Evolutionary conservation across 2,888 invertebrate species (phyloP).

Genomic region (Uloborus plumipes): DNA sequence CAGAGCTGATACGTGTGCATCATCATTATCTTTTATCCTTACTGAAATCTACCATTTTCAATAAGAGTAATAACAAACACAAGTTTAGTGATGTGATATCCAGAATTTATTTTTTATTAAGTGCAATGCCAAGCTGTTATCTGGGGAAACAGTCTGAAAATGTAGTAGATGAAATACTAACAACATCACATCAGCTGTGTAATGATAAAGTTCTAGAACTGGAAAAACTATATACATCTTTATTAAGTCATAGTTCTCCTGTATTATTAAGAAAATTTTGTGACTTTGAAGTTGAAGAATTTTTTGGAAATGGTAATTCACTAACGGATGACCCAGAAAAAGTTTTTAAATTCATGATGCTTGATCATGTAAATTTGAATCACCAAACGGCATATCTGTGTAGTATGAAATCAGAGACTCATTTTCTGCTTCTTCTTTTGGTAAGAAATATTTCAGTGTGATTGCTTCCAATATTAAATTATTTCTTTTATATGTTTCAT

Average conservation of each 20-base stretch:
- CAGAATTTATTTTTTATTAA: slow-evolving; percentile 46
- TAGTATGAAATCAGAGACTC: slow-evolving; percentile 20
- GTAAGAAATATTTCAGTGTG: slow-evolving; percentile 13
- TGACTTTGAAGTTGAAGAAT: slow-evolving; percentile 21
- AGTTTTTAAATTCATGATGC: neutral
- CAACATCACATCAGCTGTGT: too few species aligned
- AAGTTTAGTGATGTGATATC: neutral
- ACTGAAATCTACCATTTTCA: slow-evolving; percentile 14
- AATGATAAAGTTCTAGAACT: slow-evolving; percentile 14
- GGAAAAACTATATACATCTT: slow-evolving; percentile 29
- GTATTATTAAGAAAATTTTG: slow-evolving; percentile 22
- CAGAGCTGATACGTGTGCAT: slow-evolving; percentile 8
- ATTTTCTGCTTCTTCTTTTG: slow-evolving; percentile 45
- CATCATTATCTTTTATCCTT: slow-evolving; percentile 24
- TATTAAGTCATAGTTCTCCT: slow-evolving; percentile 33
- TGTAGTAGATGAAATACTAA: slow-evolving; percentile 10
- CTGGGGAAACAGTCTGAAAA: neutral
- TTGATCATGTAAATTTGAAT: slow-evolving; percentile 7
- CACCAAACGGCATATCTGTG: slow-evolving; percentile 26
- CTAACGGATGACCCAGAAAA: neutral
- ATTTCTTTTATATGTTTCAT: too few species aligned
- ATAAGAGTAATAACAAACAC: slow-evolving; percentile 8
- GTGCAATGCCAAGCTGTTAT: slow-evolving; percentile 23
- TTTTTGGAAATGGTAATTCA: neutral
- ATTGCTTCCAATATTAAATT: too few species aligned